Evolutionary conservation across 2,888 invertebrate species (phyloP), one percentile per base, ranked within the genome.

Genomic region (Achlya flavicornis): DNA sequence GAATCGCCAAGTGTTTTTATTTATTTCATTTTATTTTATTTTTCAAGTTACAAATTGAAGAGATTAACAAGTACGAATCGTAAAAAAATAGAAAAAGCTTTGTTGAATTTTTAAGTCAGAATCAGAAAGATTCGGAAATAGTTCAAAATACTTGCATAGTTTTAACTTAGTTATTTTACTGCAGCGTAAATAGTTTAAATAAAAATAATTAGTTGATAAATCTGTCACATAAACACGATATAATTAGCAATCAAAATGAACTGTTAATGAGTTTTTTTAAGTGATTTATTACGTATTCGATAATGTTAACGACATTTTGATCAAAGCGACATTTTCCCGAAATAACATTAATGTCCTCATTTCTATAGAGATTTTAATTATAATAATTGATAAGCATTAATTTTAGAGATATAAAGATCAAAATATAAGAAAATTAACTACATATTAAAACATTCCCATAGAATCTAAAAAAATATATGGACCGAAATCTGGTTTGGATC

Each of bases 191-290:
- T 14, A 6, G 12, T 59, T 60, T 26, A 3, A 41, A 38, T 12
- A 41, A 60, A 60, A 26, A 26, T 41, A 60, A 60, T 60, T 60
- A 35, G 58, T n/a, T 43, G 19, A 60, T 60, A 60, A 60, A 60
- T 19, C 41, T 60, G 60, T 41, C 26, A 19, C 41, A 41, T 35
- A n/a, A 41, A 11, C 12, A 60, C 41, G n/a, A 41, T 5, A 41
- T 60, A 60, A 60, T 60, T 12, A 60, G 60, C 60, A 26, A 41
- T 26, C 60, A 19, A 4, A 19, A 60, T 16, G 19, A 11, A 19
- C 7, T 19, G 14, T 43, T 60, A 60, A 60, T 60, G 10, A 43
- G 59, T 2, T 43, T 41, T 33, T 60, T 43, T 11, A 59, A 10
- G 59, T 59, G 41, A 43, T 60, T 60, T 60, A 60, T 41, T 14